A percentile compares a stretch with the other conserved stretches of the same genome.
Evolutionary conservation across 2,888 invertebrate species (phyloP).

Genomic region (Phragmatobia fuliginosa): DNA sequence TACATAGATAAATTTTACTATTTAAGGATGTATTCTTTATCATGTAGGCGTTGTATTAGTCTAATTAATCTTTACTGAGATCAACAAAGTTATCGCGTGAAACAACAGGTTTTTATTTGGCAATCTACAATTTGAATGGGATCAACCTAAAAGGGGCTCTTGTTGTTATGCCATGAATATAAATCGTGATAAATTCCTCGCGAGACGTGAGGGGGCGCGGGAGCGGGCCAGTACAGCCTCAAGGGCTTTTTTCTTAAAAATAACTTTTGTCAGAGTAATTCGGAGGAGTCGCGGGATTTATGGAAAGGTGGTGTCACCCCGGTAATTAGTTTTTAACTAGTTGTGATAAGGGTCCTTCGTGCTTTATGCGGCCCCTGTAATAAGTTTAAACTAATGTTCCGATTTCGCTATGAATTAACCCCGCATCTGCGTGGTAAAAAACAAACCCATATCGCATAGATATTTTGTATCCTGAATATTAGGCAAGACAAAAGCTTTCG

Average conservation of each 20-base stretch:
- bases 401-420: constrained; percentile 58
- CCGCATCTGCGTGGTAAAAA: constrained; percentile 55
- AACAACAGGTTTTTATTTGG: constrained; percentile 72
- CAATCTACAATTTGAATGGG: constrained; percentile 78
- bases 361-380: constrained; percentile 78
- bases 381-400: constrained; percentile 74
- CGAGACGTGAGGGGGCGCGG: constrained; percentile 58
- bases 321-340: constrained; percentile 87
- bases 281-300: constrained; percentile 82
- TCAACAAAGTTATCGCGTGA: constrained; percentile 40
- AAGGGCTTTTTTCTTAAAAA: constrained; percentile 87
- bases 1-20: constrained; percentile 27
- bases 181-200: constrained; percentile 88
- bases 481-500: constrained; percentile 65
- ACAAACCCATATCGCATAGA: constrained; percentile 40
- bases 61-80: constrained; percentile 36
- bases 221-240: constrained; percentile 72
- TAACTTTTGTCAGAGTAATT: constrained; percentile 87
- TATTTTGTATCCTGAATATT: constrained; percentile 54
- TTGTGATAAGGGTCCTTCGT: constrained; percentile 84
- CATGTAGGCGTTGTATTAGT: constrained; percentile 23
- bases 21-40: constrained; percentile 22
- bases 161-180: constrained; percentile 87
- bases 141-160: constrained; percentile 82
- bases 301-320: constrained; percentile 86